Evolutionary conservation across 23 tunicate species (phyloP).

Genomic region (Styela clava): DNA sequence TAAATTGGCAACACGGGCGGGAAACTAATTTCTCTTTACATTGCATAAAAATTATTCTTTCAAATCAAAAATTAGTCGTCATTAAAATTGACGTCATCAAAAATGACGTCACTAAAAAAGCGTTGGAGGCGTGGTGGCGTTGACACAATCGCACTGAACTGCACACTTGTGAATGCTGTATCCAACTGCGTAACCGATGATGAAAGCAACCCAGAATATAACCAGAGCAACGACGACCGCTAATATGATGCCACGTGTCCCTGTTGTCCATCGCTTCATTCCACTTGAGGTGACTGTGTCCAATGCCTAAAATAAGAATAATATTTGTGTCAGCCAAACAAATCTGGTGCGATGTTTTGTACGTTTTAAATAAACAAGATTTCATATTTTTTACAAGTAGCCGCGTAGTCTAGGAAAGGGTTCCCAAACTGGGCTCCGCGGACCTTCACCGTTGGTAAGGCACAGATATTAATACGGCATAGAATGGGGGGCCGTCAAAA

Average conservation of each 20-base stretch:
- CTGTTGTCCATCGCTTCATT: constrained; percentile 48
- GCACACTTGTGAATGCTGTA: constrained; percentile 57
- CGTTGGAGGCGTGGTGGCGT: constrained; percentile 3
- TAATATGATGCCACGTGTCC: constrained; percentile 42
- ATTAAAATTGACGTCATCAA: not conserved
- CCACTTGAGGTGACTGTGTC: constrained; percentile 1
- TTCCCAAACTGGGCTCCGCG: too few relatives aligned
- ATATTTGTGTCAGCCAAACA: too few relatives aligned
- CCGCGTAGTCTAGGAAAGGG: too few relatives aligned
- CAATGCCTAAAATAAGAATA: constrained; percentile 20
- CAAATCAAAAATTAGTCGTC: not conserved
- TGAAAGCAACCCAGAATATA: constrained; percentile 27
- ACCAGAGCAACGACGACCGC: constrained; percentile 22
- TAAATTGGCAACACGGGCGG: not conserved
- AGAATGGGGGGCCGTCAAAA: too few relatives aligned
- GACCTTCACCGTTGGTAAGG: too few relatives aligned
- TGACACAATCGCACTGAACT: not conserved
- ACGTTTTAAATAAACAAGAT: too few relatives aligned
- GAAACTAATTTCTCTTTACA: not conserved
- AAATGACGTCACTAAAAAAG: not conserved
- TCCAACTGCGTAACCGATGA: constrained; percentile 64
- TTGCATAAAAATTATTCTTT: not conserved
- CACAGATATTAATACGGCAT: too few relatives aligned
- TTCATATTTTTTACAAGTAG: too few relatives aligned
- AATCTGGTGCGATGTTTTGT: too few relatives aligned